Evolutionary conservation across 2,888 invertebrate genomes (phyloP), one percentile per base, ranked within the genome.

Genomic region (Andrena marginata): DNA sequence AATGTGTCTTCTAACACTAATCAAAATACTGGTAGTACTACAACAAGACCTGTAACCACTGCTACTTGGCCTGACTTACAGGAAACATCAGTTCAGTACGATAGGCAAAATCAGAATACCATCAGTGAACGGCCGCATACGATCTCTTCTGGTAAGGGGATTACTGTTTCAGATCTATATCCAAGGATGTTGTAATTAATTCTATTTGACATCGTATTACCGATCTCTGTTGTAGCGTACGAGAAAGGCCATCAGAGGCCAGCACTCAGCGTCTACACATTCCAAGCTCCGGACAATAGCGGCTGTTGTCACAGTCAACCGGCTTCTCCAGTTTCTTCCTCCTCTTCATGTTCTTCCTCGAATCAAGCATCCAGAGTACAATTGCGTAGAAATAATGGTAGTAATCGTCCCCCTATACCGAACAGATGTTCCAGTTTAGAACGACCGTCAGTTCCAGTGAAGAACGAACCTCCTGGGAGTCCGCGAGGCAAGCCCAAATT

Each of bases 121-220:
- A 96, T 97, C 94, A 96, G 96, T 77, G 98, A 98, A 86, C 95
- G 98, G 84, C 98, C 98, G 0, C 99, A 99, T 93, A 99, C 99
- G 63, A 99, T 99, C 91, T 98, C 98, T 5, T 97, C 98, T 85
- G 97, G 97, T 96, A 92, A 87, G 63, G n/a, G 29, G 7, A 63
- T 68, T 26, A 56, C 10, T 35, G n/a, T n/a, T 29, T 56, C 10
- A 13, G 13, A 29, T 64, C n/a, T 51, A 0, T 67, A 48, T 33
- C n/a, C 29, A 23, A 42, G 33, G 35, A 48, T 5, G 6, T 10
- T 48, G 23, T 33, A 13, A 49, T 60, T 62, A 5, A 20, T 63
- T 59, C 3, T 48, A 77, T 80, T 65, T 56, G 63, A 68, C 69
- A 35, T 70, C 54, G 23, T 26, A 8, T 23, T 16, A 23, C 20